Evolutionary conservation across 2,797 vertebrate genomes (phyloP).

Genomic region (Leptodactylus fallax): DNA sequence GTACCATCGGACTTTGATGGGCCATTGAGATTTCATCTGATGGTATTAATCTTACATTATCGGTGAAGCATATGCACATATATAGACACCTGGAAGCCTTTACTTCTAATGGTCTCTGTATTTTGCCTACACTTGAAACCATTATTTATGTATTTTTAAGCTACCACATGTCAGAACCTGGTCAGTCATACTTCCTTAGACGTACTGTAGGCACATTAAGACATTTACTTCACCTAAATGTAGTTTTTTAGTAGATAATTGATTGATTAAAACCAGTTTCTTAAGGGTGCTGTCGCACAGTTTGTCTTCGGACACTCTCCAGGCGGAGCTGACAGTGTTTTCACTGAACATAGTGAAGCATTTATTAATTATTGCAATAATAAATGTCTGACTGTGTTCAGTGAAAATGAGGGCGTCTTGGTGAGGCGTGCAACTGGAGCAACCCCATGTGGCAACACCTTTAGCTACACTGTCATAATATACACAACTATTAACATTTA

Average conservation of each 20-base stretch:
- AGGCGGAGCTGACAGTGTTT: no score
- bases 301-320: no score
- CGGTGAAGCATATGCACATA: slow-evolving; percentile 16
- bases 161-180: neutral
- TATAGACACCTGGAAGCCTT: neutral
- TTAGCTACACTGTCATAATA: no score
- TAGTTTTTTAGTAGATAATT: neutral
- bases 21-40: slow-evolving; percentile 27
- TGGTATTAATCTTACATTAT: slow-evolving; percentile 30
- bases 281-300: no score
- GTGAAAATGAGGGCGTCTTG: no score
- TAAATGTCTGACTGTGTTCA: no score
- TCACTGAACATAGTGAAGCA: no score
- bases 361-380: no score
- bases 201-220: no score
- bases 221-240: neutral
- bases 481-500: no score
- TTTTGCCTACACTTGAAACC: neutral
- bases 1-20: slow-evolving; percentile 31
- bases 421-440: no score
- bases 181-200: neutral
- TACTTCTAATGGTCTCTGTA: slow-evolving; percentile 19
- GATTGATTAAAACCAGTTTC: neutral
- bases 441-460: no score
- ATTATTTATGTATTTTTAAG: slow-evolving; percentile 1